Conservation (phyloP, 2,797 vertebrate genomes). For the Balearica regulorum region DNA sequence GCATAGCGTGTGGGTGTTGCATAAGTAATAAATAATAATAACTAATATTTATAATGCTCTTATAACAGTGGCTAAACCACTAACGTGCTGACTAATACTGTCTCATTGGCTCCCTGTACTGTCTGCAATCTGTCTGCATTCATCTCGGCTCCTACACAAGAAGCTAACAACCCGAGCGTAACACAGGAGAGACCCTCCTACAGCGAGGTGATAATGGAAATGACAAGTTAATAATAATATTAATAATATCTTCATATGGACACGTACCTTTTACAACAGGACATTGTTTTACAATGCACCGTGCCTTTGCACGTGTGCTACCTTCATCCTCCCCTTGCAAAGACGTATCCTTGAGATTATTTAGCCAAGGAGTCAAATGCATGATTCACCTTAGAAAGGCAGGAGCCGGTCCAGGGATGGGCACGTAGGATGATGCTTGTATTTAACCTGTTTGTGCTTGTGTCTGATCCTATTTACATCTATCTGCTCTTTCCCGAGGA, state of each 20-base stretch:
- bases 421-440: rapidly evolving
- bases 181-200: neutral
- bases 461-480: neutral
- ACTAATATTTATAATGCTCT: slow-evolving; percentile 47
- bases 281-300: neutral
- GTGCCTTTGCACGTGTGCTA: rapidly evolving
- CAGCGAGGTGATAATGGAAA: neutral
- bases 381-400: neutral
- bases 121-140: slow-evolving; percentile 1
- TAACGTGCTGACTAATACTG: slow-evolving; percentile 40
- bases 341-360: rapidly evolving
- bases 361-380: neutral
- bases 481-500: neutral
- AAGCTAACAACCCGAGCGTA: neutral
- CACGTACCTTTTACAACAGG: rapidly evolving
- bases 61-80: slow-evolving; percentile 9
- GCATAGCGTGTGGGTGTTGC: neutral
- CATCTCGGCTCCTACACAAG: neutral
- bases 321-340: neutral
- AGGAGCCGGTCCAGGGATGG: neutral
- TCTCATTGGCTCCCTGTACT: neutral
- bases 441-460: neutral
- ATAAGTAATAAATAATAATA: slow-evolving; percentile 60
- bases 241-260: neutral
- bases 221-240: neutral